A percentile compares a stretch with the other conserved stretches of the same genome.
Evolutionary conservation across 2,797 vertebrate species (phyloP).

Genomic region (Kryptolebias ocellatus): DNA sequence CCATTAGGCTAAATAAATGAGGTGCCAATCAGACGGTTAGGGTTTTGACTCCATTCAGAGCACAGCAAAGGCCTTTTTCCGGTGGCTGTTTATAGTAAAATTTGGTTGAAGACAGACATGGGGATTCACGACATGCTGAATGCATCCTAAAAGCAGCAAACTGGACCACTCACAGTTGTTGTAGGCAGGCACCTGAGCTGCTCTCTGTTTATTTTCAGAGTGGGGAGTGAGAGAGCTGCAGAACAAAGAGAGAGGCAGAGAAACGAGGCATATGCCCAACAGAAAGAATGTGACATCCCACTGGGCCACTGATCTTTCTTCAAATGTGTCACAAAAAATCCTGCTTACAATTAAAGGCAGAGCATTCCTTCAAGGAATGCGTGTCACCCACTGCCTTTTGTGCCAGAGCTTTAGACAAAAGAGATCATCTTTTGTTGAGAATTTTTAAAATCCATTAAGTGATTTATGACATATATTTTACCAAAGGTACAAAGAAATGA

Average conservation of each 20-base stretch:
- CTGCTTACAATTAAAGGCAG: not conserved
- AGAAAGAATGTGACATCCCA: conserved; percentile 7
- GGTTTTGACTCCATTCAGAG: conserved; percentile 51
- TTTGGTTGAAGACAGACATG: conserved; percentile 31
- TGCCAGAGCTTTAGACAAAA: not conserved
- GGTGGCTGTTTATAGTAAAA: conserved; percentile 43
- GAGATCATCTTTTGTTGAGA: no score
- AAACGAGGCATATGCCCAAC: conserved; percentile 14
- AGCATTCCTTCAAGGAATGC: not conserved
- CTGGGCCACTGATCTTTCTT: not conserved
- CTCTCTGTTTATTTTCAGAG: conserved; percentile 40
- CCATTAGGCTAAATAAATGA: conserved; percentile 69
- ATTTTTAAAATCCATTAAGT: no score
- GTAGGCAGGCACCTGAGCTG: conserved; percentile 34
- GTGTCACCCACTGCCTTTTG: no score
- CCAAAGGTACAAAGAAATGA: no score
- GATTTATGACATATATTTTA: no score
- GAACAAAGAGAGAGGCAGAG: conserved; percentile 20
- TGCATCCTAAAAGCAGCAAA: conserved; percentile 42
- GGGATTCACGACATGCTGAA: conserved; percentile 51
- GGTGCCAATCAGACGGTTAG: conserved; percentile 62
- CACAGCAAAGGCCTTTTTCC: conserved; percentile 39
- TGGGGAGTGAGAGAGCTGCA: conserved; percentile 14
- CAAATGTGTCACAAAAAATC: conserved; percentile 8
- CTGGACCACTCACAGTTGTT: conserved; percentile 36